phyloP scores from a whole-genome alignment of 2,888 invertebrate genomes.

The Steinernema scapterisci region DNA sequence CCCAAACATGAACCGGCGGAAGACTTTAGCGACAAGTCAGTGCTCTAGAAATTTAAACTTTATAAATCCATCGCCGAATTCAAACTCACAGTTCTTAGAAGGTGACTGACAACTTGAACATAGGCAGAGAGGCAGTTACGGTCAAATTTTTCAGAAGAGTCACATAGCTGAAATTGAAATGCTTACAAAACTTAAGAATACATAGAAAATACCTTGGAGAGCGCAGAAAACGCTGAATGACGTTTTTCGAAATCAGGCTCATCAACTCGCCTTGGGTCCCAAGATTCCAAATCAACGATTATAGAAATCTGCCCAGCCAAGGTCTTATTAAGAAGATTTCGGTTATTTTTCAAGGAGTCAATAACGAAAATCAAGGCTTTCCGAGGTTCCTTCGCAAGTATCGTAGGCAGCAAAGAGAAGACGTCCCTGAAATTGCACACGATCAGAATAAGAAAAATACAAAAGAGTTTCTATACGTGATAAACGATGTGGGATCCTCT shows the following conservation, averaged over 20 bases:
- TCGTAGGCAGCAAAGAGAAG: neutral
- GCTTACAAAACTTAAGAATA: neutral
- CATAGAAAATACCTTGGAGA: constrained; percentile 69
- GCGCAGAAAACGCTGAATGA: constrained; percentile 75
- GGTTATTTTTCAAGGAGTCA: neutral
- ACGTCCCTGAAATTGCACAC: neutral
- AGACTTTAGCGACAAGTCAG: constrained; percentile 54
- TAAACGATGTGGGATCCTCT: constrained; percentile 42
- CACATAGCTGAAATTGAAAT: neutral
- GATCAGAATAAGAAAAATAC: no score
- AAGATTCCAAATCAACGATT: constrained; percentile 78
- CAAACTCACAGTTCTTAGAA: neutral
- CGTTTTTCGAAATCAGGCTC: constrained; percentile 87
- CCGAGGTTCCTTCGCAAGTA: neutral
- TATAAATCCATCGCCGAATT: no score
- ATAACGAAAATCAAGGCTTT: neutral
- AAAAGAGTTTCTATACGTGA: constrained; percentile 34
- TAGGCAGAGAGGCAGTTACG: neutral
- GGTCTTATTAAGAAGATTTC: neutral
- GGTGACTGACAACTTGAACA: neutral
- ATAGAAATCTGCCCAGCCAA: neutral
- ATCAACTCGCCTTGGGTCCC: constrained; percentile 85
- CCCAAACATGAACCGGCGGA: constrained; percentile 47
- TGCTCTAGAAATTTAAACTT: constrained; percentile 38
- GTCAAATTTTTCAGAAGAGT: neutral